Conservation (phyloP, 2,888 invertebrate genomes). For the Folsomia manolachei region DNA sequence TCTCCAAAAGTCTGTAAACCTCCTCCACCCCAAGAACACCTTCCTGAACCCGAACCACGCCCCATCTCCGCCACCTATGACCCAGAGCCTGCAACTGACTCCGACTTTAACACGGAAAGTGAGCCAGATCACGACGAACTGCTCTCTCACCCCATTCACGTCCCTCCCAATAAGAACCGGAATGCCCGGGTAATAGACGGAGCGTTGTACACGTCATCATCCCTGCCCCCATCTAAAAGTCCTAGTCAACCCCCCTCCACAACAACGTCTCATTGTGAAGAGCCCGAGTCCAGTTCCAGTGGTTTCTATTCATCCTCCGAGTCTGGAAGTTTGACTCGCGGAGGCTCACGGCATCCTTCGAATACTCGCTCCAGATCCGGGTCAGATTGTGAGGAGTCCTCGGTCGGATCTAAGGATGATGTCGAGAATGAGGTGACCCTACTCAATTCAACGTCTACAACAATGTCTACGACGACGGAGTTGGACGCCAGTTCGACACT, state of each 20-base stretch:
- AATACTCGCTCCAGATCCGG: background rate
- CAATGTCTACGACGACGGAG: background rate
- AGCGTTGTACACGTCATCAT: slow-evolving; percentile 64
- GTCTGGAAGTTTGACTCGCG: background rate
- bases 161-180: slow-evolving; percentile 64
- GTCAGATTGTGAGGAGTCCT: background rate
- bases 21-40: too few relatives aligned
- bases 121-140: slow-evolving; percentile 69
- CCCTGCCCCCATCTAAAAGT: slow-evolving; percentile 9
- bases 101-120: slow-evolving; percentile 74
- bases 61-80: background rate
- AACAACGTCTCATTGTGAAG: slow-evolving; percentile 28
- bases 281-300: background rate
- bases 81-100: slow-evolving; percentile 78
- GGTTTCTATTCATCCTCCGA: slow-evolving; percentile 2
- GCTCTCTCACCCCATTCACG: slow-evolving; percentile 56
- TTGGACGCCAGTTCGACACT: background rate
- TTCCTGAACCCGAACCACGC: background rate
- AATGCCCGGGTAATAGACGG: slow-evolving; percentile 84
- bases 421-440: background rate
- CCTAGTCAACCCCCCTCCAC: slow-evolving; percentile 34
- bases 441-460: too few relatives aligned
- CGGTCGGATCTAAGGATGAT: background rate
- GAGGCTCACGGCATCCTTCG: background rate
- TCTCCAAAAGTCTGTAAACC: too few relatives aligned